Evolutionary conservation across 2,113 vertebrate species (phyloP), one percentile per base, ranked within the genome.

Genomic region (Lycaon pictus): DNA sequence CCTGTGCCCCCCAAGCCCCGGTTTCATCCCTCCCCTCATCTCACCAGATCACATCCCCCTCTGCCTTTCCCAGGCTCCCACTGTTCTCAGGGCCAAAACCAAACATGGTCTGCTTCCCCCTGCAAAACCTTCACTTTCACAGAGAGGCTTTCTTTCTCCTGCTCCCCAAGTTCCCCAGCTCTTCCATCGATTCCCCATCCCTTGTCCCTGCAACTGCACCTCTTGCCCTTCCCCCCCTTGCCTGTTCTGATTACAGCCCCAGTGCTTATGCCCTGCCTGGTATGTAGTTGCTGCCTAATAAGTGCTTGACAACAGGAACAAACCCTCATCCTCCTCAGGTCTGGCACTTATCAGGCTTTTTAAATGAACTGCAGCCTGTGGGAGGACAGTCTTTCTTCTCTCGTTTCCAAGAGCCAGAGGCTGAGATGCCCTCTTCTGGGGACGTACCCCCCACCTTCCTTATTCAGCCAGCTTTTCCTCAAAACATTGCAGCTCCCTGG

Each of bases 1-100:
- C 58, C 4, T 22, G 4, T 2, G 0, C 17, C 19, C 19, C 29
- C 17, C 3, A 7, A 0, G 22, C 55, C 2, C 7, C 9, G 17
- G 1, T 55, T 48, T 69, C 17, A 43, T 6, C 10, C 55, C 53
- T 23, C 58, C 81, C 13, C 55, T 48, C 67, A 35, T 37, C 23
- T 27, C 20, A 29, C 32, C 60, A 32, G 29, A 37, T 22, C 77
- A 23, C 25, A 11, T 27, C 27, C 58, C 15, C 32, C 58, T 67
- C 29, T 23, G 3, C 67, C 20, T 56, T 56, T 55, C 63, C 12
- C 2, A 17, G 63, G 74, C 22, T 85, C 32, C 76, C 11, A 1
- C 20, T 10, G 7, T 43, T 56, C 76, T 74, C 3, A 22, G 71
- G 48, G 81, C 85, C 37, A 48, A 84, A 63, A 67, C 29, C 74